Evolutionary conservation across 2,888 invertebrate species (phyloP), one percentile per base, ranked within the genome.

Genomic region (Leptopterna dolabrata): DNA sequence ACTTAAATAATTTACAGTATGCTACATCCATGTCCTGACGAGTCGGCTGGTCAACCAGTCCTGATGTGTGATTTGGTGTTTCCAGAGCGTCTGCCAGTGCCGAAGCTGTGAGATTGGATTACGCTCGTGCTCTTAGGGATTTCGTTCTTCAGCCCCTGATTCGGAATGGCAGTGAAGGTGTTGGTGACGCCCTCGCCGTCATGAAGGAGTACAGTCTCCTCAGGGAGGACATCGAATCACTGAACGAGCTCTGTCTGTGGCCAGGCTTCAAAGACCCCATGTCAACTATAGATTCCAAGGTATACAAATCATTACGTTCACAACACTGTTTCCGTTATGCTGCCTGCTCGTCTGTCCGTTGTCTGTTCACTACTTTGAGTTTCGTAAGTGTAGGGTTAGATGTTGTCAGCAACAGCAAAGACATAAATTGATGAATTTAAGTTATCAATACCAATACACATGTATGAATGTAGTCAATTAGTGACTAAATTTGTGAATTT

Each of bases 221-320:
- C 7, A 92, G 97, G 88, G 99, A 99, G 91, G 99, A 99, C 92
- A 93, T 98, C 90, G 98, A 99, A 89, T 96, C 96, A 14, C 92
- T 99, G 36, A 92, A 95, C 13, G 99, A 99, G 91, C 91, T 99
- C 43, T 95, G 96, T 0, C 92, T 95, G 51, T 99, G 98, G 98
- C 95, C 97, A 0, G 95, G 94, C 55, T 94, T 94, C 90, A 94
- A 94, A 90, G 96, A 98, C 92, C 95, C 96, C 0, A 95, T 96
- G 93, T 94, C 95, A 80, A 92, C 94, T 88, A 93, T 99, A 30
- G 96, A 96, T 89, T 93, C 95, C 16, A 96, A 96, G 92, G 95
- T 94, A 90, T 30, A 73, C 27, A 88, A 19, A 45, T n/a, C 27
- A 11, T 41, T 41, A 27, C n/a, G n/a, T n/a, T n/a, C n/a, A n/a